Conservation (phyloP, 2,888 invertebrate species). For the Tanypteryx hageni region DNA sequence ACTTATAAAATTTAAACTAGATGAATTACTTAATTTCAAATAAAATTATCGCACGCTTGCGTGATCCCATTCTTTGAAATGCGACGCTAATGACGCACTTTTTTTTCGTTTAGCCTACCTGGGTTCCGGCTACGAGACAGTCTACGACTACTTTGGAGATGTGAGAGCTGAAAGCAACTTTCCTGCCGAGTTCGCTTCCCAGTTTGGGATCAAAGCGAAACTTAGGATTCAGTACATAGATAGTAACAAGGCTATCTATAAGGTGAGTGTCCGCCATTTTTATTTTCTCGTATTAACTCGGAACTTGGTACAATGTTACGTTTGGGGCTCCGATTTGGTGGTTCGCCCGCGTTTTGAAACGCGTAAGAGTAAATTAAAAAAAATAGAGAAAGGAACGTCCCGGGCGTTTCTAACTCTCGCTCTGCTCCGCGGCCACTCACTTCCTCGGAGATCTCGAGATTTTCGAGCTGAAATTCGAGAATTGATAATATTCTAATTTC, state of each 20-base stretch:
- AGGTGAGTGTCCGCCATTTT: neutral
- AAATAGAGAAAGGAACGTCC: too few species aligned
- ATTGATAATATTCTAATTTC: too few species aligned
- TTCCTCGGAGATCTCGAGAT: too few species aligned
- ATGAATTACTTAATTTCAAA: neutral
- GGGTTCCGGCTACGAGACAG: conserved; percentile 14
- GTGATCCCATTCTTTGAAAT: neutral
- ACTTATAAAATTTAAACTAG: neutral
- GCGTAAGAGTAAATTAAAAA: too few species aligned
- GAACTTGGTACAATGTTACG: too few species aligned
- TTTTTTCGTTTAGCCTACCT: conserved; percentile 8
- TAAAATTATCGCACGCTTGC: neutral
- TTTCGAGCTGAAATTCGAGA: too few species aligned
- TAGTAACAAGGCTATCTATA: neutral
- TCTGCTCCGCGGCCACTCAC: too few species aligned
- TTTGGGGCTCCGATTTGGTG: too few species aligned
- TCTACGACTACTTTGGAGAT: conserved; percentile 45
- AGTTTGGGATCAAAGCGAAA: conserved; percentile 47
- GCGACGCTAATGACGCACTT: neutral
- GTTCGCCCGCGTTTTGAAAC: too few species aligned
- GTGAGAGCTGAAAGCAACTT: conserved; percentile 40
- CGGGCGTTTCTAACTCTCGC: too few species aligned
- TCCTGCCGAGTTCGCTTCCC: conserved; percentile 32
- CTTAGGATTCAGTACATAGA: conserved; percentile 26
- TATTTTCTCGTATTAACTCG: neutral